These are phyloP conservation scores for Cataglyphis albicans DNA, from an alignment of 2,888 invertebrate genomes.

Conservation along the genomic window DNA sequence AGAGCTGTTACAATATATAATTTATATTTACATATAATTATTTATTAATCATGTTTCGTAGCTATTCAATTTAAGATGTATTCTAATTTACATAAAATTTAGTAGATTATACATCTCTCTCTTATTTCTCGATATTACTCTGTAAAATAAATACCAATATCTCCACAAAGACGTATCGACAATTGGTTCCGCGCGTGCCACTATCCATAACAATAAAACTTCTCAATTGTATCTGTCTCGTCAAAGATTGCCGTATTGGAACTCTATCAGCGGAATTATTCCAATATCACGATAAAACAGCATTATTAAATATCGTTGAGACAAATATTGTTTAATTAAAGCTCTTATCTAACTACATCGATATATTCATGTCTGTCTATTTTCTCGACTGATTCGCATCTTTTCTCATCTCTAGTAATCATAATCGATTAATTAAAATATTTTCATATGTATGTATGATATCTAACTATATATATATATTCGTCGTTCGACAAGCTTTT, in stretches of 20 bases:
- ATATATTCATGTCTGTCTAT: background rate
- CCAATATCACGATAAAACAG: slow-evolving; percentile 5
- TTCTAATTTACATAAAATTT: background rate
- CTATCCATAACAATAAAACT: background rate
- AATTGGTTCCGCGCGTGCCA: background rate
- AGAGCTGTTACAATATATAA: background rate
- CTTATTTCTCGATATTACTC: background rate
- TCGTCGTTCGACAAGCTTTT: background rate
- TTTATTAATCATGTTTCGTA: background rate
- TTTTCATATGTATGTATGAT: background rate
- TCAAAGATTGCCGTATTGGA: background rate
- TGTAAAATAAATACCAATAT: slow-evolving; percentile 15
- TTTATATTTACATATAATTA: background rate
- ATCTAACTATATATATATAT: background rate
- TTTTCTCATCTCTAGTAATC: background rate
- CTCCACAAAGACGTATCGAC: background rate
- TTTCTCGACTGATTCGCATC: background rate
- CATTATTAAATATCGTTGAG: slow-evolving; percentile 25
- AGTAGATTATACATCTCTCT: background rate
- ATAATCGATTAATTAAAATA: slow-evolving; percentile 2
- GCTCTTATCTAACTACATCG: background rate
- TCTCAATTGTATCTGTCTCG: slow-evolving; percentile 4
- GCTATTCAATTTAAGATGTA: background rate
- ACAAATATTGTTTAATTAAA: slow-evolving; percentile 21
- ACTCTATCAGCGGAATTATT: background rate